Conservation (phyloP, 2,113 vertebrate species). For the Tursiops truncatus region DNA sequence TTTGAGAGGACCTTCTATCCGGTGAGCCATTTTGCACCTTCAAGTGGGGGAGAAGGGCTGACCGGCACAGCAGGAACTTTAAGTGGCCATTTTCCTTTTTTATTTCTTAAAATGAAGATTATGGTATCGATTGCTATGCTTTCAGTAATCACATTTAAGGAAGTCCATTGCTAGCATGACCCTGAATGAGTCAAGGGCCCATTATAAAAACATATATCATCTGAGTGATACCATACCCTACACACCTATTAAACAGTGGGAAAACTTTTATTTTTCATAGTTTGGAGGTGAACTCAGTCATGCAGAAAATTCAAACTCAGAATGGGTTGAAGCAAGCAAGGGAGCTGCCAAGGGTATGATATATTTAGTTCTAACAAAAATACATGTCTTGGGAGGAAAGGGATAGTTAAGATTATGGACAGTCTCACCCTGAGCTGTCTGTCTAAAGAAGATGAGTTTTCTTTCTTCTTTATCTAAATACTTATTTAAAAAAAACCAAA, state of each 20-base stretch:
- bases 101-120: constrained; percentile 59
- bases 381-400: constrained; percentile 47
- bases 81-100: constrained; percentile 55
- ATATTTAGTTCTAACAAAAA: constrained; percentile 72
- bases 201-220: constrained; percentile 59
- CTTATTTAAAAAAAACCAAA: constrained; percentile 31
- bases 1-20: constrained; percentile 31
- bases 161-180: constrained; percentile 61
- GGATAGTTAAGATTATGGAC: constrained; percentile 55
- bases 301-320: constrained; percentile 74
- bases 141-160: constrained; percentile 51
- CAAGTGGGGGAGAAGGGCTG: background rate
- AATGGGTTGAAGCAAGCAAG: constrained; percentile 56
- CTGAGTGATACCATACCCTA: constrained; percentile 41
- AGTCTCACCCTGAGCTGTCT: constrained; percentile 46
- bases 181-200: constrained; percentile 54
- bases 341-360: constrained; percentile 66
- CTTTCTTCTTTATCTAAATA: constrained; percentile 41
- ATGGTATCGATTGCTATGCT: constrained; percentile 50
- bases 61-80: background rate
- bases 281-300: constrained; percentile 71
- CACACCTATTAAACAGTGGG: constrained; percentile 51
- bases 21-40: constrained; percentile 37
- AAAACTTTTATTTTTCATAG: constrained; percentile 73
- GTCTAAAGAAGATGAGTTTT: constrained; percentile 45